Evolutionary conservation across 2,113 vertebrate genomes (phyloP).

Genomic region (Glareola pratincola): DNA sequence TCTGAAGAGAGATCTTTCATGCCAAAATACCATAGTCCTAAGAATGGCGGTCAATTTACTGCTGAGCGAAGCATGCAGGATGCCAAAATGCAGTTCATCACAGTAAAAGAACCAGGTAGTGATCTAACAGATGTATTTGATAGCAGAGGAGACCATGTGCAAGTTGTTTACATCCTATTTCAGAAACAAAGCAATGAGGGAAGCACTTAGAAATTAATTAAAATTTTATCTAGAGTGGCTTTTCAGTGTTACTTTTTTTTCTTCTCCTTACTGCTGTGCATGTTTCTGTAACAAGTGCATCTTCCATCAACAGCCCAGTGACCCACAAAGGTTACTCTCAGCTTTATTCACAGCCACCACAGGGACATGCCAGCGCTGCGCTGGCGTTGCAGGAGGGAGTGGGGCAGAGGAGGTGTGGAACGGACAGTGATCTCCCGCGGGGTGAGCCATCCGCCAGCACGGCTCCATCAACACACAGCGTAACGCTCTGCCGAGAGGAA

Average conservation of each 20-base stretch:
- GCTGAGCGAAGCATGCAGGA: background rate
- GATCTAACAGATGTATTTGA: background rate
- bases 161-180: background rate
- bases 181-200: background rate
- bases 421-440: accelerated
- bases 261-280: background rate
- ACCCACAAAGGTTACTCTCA: background rate
- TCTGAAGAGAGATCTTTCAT: background rate
- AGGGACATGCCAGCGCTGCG: background rate
- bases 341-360: background rate
- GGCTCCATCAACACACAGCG: background rate
- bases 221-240: background rate
- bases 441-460: background rate
- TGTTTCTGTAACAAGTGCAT: background rate
- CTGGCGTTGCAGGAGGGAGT: background rate
- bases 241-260: background rate
- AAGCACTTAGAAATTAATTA: background rate
- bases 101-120: background rate
- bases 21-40: background rate
- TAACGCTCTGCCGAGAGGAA: background rate
- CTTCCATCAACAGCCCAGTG: background rate
- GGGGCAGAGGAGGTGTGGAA: background rate
- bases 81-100: background rate
- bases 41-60: background rate
- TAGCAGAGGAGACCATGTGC: background rate